These are phyloP conservation scores for Drosophila nigromelanica DNA, from an alignment of 1,140 invertebrate species.

Conservation along the genomic window DNA sequence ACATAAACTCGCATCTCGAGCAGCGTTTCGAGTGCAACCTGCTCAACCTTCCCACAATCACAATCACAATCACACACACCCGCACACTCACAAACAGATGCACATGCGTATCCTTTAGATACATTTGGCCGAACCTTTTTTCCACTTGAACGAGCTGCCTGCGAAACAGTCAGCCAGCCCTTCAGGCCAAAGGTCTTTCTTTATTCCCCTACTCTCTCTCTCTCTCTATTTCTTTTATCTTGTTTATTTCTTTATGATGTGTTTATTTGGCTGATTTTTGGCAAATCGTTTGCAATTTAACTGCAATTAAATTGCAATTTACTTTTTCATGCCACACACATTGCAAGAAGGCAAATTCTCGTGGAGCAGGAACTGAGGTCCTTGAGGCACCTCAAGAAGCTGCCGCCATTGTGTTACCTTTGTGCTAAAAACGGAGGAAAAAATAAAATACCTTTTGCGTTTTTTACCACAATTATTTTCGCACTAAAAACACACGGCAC, in stretches of 20 bases:
- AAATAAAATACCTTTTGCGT: slow-evolving; percentile 59
- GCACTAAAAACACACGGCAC: slow-evolving; percentile 69
- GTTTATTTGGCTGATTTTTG: slow-evolving; percentile 47
- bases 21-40: slow-evolving; percentile 59
- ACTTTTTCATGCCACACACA: slow-evolving; percentile 62
- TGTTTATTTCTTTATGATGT: slow-evolving; percentile 20
- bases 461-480: slow-evolving; percentile 74
- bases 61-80: slow-evolving; percentile 5
- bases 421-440: slow-evolving; percentile 32
- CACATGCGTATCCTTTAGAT: slow-evolving; percentile 62
- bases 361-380: slow-evolving; percentile 45
- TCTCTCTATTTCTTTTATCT: slow-evolving; percentile 12
- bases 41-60: slow-evolving; percentile 56
- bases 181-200: slow-evolving; percentile 45
- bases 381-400: slow-evolving; percentile 28
- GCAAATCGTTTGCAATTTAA: slow-evolving; percentile 73
- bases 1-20: slow-evolving; percentile 44
- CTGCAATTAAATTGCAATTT: slow-evolving; percentile 82
- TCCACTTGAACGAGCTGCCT: slow-evolving; percentile 70
- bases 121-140: slow-evolving; percentile 67
- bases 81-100: slow-evolving; percentile 17
- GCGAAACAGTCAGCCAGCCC: slow-evolving; percentile 57
- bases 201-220: slow-evolving; percentile 2
- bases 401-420: slow-evolving; percentile 64
- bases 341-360: slow-evolving; percentile 58